These are phyloP conservation scores for Cyanistes caeruleus DNA, from an alignment of 2,113 vertebrate genomes.

Conservation along the genomic window DNA sequence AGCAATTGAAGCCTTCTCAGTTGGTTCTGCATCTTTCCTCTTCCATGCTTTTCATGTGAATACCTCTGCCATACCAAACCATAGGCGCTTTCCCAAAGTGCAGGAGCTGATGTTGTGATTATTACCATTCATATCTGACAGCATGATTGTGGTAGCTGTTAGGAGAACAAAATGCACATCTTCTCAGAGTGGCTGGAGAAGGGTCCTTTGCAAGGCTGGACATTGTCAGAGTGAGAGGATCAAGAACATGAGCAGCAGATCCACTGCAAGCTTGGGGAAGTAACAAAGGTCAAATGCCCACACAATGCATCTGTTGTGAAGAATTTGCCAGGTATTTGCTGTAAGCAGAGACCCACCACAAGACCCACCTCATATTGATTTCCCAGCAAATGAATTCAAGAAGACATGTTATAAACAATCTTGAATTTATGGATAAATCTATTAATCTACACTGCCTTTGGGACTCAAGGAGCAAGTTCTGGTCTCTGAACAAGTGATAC, in stretches of 20 bases:
- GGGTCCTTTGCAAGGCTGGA: neutral
- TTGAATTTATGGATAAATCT: neutral
- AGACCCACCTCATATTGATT: neutral
- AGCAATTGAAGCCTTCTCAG: neutral
- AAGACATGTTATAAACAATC: neutral
- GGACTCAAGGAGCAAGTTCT: neutral
- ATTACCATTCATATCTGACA: neutral
- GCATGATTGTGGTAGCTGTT: neutral
- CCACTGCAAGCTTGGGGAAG: neutral
- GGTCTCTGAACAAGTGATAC: constrained; percentile 14
- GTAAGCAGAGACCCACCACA: neutral
- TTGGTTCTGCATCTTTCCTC: neutral
- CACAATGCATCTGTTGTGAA: neutral
- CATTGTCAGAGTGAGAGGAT: neutral
- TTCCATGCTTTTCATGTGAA: neutral
- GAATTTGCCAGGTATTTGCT: neutral
- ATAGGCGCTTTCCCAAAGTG: accelerated
- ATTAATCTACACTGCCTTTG: neutral
- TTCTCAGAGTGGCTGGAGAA: neutral
- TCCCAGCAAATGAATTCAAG: neutral
- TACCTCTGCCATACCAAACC: neutral
- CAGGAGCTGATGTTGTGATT: neutral
- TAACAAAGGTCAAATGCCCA: neutral
- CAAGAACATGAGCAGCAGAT: neutral
- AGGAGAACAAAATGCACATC: neutral